A percentile compares a stretch with the other conserved stretches of the same genome.
phyloP scores from a whole-genome alignment of 2,888 invertebrate genomes.

The Eumerus sabulonum region DNA sequence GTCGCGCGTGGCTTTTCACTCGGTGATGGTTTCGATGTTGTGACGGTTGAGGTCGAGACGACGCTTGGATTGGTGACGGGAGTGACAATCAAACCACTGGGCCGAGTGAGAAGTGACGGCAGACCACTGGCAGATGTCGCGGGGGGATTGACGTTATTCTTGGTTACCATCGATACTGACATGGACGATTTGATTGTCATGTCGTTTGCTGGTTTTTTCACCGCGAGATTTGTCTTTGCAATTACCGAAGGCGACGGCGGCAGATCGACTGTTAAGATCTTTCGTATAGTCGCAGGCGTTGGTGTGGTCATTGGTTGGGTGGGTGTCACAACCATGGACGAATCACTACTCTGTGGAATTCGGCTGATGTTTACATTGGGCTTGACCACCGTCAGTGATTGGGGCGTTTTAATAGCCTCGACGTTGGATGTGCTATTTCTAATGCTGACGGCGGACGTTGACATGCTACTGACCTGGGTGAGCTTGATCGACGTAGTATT shows the following conservation, averaged over 20 bases:
- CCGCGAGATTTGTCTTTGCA: constrained; percentile 20
- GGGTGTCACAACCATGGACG: not conserved
- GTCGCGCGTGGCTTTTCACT: no score
- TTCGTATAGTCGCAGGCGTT: constrained; percentile 24
- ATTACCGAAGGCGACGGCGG: constrained; percentile 45
- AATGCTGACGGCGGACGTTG: constrained; percentile 27
- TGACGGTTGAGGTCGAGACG: constrained; percentile 9
- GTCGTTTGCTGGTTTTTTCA: not conserved
- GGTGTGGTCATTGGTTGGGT: not conserved
- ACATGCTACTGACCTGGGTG: constrained; percentile 14
- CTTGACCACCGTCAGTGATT: constrained; percentile 34
- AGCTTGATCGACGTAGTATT: constrained; percentile 35
- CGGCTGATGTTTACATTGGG: constrained; percentile 6
- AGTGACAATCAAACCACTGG: constrained; percentile 53
- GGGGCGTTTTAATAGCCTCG: constrained; percentile 15
- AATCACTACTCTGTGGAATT: no score
- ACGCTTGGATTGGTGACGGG: constrained; percentile 38
- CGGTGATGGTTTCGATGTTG: not conserved
- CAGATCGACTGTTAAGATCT: constrained; percentile 47
- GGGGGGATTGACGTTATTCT: constrained; percentile 22
- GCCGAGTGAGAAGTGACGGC: constrained; percentile 28
- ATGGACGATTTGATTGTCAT: constrained; percentile 30
- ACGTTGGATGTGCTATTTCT: not conserved
- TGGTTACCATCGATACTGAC: constrained; percentile 45
- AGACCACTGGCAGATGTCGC: constrained; percentile 26